Base-by-base conservation (phyloP, 2,888 invertebrate species). In the Stenolophus ochropezus region DNA sequence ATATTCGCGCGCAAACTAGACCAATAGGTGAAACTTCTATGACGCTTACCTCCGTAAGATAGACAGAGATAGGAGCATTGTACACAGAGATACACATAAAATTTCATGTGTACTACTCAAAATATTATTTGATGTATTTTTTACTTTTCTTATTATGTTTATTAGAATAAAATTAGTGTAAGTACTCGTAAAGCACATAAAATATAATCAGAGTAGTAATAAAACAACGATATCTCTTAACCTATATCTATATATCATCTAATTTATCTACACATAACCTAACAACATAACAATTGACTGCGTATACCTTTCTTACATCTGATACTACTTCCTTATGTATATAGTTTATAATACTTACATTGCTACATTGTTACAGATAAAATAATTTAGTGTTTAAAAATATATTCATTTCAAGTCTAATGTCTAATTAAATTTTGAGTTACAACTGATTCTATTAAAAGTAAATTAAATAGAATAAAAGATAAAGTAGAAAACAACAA, bases 1-100 rank as follows among this genome's bases (percentile, higher is more conserved):
- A 82, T 83, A 82, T 82, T 25, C 42, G 16, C 61, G 65, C 53
- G 58, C 14, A 58, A 83, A 82, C 83, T 83, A 83, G 83, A 75
- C 82, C 82, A 83, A 78, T 83, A 83, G 83, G 83, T 83, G 83
- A 83, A 83, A 83, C 83, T 77, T 61, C 20, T 20, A 20, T 18
- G 56, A 20, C 8, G 56, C 56, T 3, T 42, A 42, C 33, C 33
- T 42, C 33, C 4, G 11, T 42, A 11, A 42, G 33, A 11, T 11
- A 8, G 33, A 42, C 1, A 42, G 33, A 42, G 33, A 42, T 0
- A 42, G 33, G 11, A 42, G 4, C n/a, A n/a, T n/a, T n/a, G n/a
- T n/a, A n/a, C n/a, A n/a, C n/a, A n/a, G n/a, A n/a, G n/a, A n/a
- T n/a, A n/a, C n/a, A n/a, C n/a, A n/a, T n/a, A n/a, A n/a, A n/a